Evolutionary conservation across 2,797 vertebrate species (phyloP), one percentile per base, ranked within the genome.

Genomic region (Chelonia mydas): DNA sequence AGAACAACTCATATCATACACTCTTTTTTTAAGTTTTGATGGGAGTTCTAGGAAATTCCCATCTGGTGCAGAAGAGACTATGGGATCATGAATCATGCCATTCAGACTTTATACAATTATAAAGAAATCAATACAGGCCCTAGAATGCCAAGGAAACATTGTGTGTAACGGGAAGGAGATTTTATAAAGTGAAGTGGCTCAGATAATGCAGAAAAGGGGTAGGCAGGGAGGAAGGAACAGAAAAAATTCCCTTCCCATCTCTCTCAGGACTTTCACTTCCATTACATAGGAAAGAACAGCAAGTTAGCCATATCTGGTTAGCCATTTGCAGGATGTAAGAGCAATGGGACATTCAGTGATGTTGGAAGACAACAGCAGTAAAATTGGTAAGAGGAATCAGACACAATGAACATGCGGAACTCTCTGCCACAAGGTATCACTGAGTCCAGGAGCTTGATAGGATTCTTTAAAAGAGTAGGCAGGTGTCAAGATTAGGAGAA

Each of bases 11-110:
- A 25, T 31, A 68, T 57, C 33, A 68, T 41, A 23, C 90, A 51
- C 31, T 87, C 78, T 79, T 87, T 87, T 87, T 87, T 79, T 87
- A 47, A 37, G 31, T 41, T 74, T 16, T 84, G 85, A 92, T 79
- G 50, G 53, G 57, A 19, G 15, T 87, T 83, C 90, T 87, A 86
- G 79, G 90, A 92, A 92, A 92, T 83, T 79, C 72, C 85, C 85
- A 92, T 74, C 85, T 92, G 85, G 84, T 87, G 50, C 78, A 37
- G 27, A 72, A 79, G 33, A 79, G 50, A 45, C 74, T 83, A 27
- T 87, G 50, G 90, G 79, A 83, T 92, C 57, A 79, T 87, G 81
- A 92, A 83, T 92, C 81, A 72, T 47, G 45, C 41, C 83, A 87
- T 77, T 74, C 68, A 78, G 61, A 57, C n/a, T 80, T 55, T 45